These are phyloP conservation scores for Junonia oenone DNA, from an alignment of 2,888 invertebrate species.

Conservation along the genomic window DNA sequence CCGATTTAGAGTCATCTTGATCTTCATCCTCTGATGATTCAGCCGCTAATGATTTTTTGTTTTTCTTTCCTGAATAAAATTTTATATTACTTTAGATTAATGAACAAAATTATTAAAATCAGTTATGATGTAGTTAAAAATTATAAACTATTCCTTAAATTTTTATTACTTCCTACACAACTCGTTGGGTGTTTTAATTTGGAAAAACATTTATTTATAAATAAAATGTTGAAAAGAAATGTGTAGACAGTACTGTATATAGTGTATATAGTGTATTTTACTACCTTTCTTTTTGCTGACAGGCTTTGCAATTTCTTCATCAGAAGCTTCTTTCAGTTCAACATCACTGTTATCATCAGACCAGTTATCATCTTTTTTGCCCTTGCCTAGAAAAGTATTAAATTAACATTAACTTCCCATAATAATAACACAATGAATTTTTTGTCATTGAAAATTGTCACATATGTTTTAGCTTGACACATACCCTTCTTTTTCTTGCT, in stretches of 20 bases:
- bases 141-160: no score
- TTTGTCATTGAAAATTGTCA: conserved; percentile 11
- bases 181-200: no score
- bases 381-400: conserved; percentile 71
- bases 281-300: conserved; percentile 70
- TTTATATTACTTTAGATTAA: no score
- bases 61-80: conserved; percentile 47
- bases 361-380: conserved; percentile 78
- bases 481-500: conserved; percentile 72
- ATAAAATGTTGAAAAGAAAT: no score
- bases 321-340: conserved; percentile 61
- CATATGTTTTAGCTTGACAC: neutral
- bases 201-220: no score
- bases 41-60: conserved; percentile 63
- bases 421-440: no score
- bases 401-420: no score
- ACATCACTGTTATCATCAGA: conserved; percentile 74
- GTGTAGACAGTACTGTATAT: no score
- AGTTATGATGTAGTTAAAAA: no score
- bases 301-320: conserved; percentile 62
- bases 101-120: no score
- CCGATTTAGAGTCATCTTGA: conserved; percentile 55
- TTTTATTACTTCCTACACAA: no score
- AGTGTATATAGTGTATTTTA: no score
- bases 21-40: conserved; percentile 77